Evolutionary conservation across 2,888 invertebrate genomes (phyloP).

Genomic region (Notodonta dromedarius): DNA sequence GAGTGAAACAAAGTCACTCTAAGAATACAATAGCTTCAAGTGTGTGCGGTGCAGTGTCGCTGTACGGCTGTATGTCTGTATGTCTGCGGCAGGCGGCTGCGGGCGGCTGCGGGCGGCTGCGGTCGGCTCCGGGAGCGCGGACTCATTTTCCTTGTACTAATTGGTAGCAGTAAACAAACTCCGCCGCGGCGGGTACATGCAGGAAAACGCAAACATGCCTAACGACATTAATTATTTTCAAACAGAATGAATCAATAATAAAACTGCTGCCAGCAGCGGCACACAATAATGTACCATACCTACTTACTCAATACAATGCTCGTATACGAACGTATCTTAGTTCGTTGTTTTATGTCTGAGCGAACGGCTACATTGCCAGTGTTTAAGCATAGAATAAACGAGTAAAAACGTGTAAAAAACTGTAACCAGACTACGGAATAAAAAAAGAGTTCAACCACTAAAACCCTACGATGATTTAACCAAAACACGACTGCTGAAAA

Average conservation of each 20-base stretch:
- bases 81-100: too few relatives aligned
- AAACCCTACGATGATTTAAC: too few relatives aligned
- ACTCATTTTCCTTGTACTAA: constrained; percentile 53
- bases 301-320: background rate
- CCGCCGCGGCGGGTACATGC: constrained; percentile 21
- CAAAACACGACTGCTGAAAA: too few relatives aligned
- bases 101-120: background rate
- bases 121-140: background rate
- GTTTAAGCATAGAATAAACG: too few relatives aligned
- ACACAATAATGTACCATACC: background rate
- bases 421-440: too few relatives aligned
- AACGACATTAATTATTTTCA: constrained; percentile 41
- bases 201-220: constrained; percentile 50
- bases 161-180: constrained; percentile 48
- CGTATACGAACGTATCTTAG: too few relatives aligned
- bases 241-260: constrained; percentile 37
- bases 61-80: too few relatives aligned
- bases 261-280: constrained; percentile 15
- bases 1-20: background rate
- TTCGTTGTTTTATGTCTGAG: too few relatives aligned
- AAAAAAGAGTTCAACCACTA: too few relatives aligned
- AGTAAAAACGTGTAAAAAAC: too few relatives aligned
- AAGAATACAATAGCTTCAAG: background rate
- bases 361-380: too few relatives aligned
- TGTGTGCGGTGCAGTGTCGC: background rate